These are phyloP conservation scores for Hydrochoerus hydrochaeris DNA, from an alignment of 2,113 vertebrate genomes.

Conservation along the genomic window DNA sequence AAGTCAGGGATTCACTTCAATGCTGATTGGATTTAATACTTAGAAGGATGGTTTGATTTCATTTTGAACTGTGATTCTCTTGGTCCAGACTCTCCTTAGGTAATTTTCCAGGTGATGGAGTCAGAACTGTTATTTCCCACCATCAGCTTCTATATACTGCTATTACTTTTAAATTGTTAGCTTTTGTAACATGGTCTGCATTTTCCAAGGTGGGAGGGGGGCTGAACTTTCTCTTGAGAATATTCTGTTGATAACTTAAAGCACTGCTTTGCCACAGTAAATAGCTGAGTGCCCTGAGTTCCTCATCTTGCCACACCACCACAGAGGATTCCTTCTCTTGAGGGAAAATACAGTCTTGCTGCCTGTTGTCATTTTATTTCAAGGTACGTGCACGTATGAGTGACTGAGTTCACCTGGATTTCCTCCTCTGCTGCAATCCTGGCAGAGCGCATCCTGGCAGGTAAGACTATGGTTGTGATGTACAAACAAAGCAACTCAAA, in stretches of 20 bases:
- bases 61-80: background rate
- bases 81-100: background rate
- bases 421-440: background rate
- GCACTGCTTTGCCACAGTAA: background rate
- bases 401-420: background rate
- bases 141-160: background rate
- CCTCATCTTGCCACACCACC: background rate
- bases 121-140: background rate
- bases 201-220: background rate
- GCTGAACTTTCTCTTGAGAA: background rate
- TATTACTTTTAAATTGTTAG: slow-evolving; percentile 15
- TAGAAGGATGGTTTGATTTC: background rate
- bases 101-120: background rate
- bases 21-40: background rate
- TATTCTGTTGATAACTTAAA: slow-evolving; percentile 13
- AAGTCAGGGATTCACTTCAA: background rate
- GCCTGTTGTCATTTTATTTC: background rate
- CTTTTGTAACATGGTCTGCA: slow-evolving; percentile 3
- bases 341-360: background rate
- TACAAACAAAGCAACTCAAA: background rate
- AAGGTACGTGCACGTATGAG: background rate
- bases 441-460: background rate
- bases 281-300: background rate
- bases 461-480: too few species aligned
- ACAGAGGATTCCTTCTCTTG: background rate